Conservation (phyloP, 1,140 invertebrate genomes). For the Tetragnatha versicolor region DNA sequence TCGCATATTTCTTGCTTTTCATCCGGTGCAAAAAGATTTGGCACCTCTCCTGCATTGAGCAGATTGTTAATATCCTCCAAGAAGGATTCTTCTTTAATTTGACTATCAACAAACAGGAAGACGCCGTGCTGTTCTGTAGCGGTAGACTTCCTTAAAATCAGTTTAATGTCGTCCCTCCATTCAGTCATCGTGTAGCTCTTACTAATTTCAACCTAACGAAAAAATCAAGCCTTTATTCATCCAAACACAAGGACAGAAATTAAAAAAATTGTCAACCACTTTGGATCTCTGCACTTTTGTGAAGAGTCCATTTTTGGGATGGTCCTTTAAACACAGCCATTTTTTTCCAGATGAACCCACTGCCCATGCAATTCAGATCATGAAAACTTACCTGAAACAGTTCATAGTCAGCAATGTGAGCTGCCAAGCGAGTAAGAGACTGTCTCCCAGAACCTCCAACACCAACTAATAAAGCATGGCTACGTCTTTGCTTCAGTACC, state of each 20-base stretch:
- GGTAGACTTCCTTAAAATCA: slow-evolving; percentile 79
- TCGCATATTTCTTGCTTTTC: slow-evolving; percentile 93
- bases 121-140: slow-evolving; percentile 84
- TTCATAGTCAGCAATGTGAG: slow-evolving; percentile 93
- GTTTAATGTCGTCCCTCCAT: slow-evolving; percentile 91
- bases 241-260: too few species aligned
- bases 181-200: slow-evolving; percentile 82
- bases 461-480: slow-evolving; percentile 84
- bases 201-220: slow-evolving; percentile 83
- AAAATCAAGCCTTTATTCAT: too few species aligned
- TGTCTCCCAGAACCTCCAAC: slow-evolving; percentile 92
- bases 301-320: too few species aligned
- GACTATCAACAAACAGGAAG: slow-evolving; percentile 86
- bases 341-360: too few species aligned
- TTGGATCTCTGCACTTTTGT: too few species aligned
- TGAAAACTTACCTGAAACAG: slow-evolving; percentile 70
- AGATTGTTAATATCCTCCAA: slow-evolving; percentile 94
- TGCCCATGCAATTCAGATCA: too few species aligned
- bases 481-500: slow-evolving; percentile 88
- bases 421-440: slow-evolving; percentile 85
- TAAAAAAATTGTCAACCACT: too few species aligned
- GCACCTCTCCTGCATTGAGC: slow-evolving; percentile 91
- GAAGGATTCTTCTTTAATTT: slow-evolving; percentile 93
- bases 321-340: too few species aligned
- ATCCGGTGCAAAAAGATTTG: slow-evolving; percentile 86